phyloP scores from a whole-genome alignment of 2,113 vertebrate genomes.

The Poeciliopsis turrubarensis region DNA sequence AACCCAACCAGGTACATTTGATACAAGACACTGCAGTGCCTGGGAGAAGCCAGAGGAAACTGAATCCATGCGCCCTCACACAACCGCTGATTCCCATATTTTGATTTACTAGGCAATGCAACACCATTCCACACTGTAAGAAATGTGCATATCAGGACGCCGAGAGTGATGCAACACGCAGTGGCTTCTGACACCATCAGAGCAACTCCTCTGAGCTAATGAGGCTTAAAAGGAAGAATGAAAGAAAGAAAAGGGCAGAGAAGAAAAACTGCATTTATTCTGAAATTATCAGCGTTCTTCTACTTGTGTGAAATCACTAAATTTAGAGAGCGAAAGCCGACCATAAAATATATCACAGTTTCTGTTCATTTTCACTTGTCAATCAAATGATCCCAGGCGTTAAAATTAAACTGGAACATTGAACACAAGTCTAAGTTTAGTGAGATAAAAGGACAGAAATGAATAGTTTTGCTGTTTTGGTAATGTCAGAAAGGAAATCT shows the following conservation, averaged over 20 bases:
- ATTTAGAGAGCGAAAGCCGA: too few relatives aligned
- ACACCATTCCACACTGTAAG: background rate
- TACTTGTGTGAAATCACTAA: too few relatives aligned
- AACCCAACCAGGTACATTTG: background rate
- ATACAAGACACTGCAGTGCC: background rate
- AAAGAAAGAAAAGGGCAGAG: background rate
- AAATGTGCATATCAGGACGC: constrained; percentile 4
- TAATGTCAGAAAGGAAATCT: background rate
- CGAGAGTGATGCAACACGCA: constrained; percentile 20
- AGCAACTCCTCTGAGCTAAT: constrained; percentile 18
- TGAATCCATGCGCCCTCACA: constrained; percentile 12
- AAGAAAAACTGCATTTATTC: background rate
- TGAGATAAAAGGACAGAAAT: background rate
- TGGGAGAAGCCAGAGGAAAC: constrained; percentile 4
- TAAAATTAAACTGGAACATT: too few relatives aligned
- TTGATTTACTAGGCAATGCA: constrained; percentile 9
- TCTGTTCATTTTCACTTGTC: too few relatives aligned
- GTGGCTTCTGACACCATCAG: constrained; percentile 18
- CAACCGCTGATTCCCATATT: constrained; percentile 25
- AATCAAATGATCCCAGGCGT: too few relatives aligned
- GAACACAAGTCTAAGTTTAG: too few relatives aligned
- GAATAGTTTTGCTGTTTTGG: background rate
- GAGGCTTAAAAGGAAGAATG: background rate
- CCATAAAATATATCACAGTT: too few relatives aligned
- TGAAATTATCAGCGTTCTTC: too few relatives aligned